Evolutionary conservation across 1,140 invertebrate genomes (phyloP), one percentile per base, ranked within the genome.

Genomic region (Drosophila elegans): DNA sequence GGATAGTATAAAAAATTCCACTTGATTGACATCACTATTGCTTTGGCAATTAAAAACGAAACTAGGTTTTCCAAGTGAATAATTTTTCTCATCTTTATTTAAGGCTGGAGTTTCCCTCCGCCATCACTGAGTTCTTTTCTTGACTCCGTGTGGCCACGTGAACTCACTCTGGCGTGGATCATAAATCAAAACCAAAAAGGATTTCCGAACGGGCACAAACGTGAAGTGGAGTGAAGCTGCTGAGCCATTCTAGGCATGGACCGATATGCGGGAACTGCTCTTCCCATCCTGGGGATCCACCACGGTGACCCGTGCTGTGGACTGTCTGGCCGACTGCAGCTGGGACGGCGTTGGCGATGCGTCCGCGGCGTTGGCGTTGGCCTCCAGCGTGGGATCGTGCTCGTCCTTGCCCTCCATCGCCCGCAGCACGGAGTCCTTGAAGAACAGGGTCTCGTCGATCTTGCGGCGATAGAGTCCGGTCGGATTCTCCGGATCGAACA

Each of bases 111-210:
- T 57, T 48, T 48, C 36, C 49, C 13, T 38, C 6, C 21, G 38
- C 41, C 73, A 75, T 11, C 53, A 41, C 73, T 54, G 36, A 4
- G 27, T 3, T 7, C 25, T 2, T 51, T 36, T 42, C 36, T 64
- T 42, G 46, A n/a, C 21, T 32, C 29, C 46, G 42, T 55, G 38
- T 66, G 75, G 69, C 62, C 80, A 74, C 34, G 73, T 68, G 56
- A 82, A 80, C 57, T 89, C 72, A 74, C 67, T 89, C 46, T 60
- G 77, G 80, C 76, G 67, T 67, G 55, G 36, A 56, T 21, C 80
- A 89, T 88, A 88, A 88, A 88, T 88, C 83, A 88, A 60, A 76
- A 54, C 51, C 48, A 57, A 57, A 84, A 79, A 21, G 36, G 36
- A 48, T 71, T 71, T 41, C 1, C 3, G 42, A 71, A 56, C 27